A percentile compares a stretch with the other conserved stretches of the same genome.
phyloP scores from a whole-genome alignment of 2,113 vertebrate genomes.

The Indicator maculatus region DNA sequence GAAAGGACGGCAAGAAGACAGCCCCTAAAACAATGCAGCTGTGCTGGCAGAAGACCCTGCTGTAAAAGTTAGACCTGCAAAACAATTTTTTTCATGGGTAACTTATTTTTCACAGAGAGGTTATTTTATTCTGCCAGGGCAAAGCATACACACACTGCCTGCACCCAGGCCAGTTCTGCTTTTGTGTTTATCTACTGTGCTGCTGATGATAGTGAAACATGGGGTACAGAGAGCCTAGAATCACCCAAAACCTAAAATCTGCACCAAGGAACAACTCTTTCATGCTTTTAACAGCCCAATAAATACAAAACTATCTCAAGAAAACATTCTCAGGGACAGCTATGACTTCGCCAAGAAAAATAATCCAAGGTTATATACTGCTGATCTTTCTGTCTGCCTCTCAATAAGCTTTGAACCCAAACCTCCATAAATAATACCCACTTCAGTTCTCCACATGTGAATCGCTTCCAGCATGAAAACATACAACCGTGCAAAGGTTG shows the following conservation, averaged over 20 bases:
- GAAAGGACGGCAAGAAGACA: neutral
- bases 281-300: neutral
- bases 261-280: neutral
- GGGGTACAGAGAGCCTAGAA: neutral
- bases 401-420: neutral
- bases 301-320: neutral
- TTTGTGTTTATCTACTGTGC: neutral
- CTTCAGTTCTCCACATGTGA: neutral
- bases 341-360: slow-evolving; percentile 1
- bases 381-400: neutral
- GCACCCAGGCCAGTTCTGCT: neutral
- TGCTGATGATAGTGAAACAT: neutral
- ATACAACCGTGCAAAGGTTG: neutral
- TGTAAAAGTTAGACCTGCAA: neutral
- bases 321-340: neutral
- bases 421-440: slow-evolving; percentile 1
- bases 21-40: neutral
- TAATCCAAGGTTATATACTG: neutral
- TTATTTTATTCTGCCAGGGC: neutral
- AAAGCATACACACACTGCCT: neutral
- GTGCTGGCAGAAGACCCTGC: neutral
- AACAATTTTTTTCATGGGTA: neutral
- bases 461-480: neutral
- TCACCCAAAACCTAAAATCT: neutral
- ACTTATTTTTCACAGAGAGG: neutral